These are phyloP conservation scores for Polydrusus tereticollis DNA, from an alignment of 2,888 invertebrate genomes.

Conservation along the genomic window DNA sequence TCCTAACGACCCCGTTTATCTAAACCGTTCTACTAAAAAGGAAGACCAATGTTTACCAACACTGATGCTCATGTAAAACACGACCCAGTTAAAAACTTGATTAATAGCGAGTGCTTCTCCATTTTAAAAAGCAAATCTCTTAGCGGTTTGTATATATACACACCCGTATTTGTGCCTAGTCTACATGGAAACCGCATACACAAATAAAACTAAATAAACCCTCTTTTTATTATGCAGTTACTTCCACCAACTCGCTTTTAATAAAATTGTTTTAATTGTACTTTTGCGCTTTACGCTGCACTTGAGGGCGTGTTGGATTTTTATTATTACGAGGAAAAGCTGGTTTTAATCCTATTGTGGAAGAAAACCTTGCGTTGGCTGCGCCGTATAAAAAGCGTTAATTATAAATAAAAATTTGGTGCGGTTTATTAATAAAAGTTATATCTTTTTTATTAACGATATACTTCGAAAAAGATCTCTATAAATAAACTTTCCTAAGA, in stretches of 20 bases:
- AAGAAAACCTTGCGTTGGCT: slow-evolving; percentile 15
- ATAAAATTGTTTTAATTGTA: slow-evolving; percentile 48
- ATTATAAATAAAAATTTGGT: slow-evolving; percentile 15
- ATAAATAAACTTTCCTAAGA: too few relatives aligned
- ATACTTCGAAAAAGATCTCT: too few relatives aligned
- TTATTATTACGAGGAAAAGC: slow-evolving; percentile 41
- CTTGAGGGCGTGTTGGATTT: slow-evolving; percentile 46
- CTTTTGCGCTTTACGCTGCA: slow-evolving; percentile 46
- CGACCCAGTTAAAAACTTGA: background rate
- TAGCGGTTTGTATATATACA: background rate
- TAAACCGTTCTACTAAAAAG: too few relatives aligned
- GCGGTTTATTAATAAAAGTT: background rate
- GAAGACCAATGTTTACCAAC: background rate
- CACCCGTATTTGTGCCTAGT: slow-evolving; percentile 26
- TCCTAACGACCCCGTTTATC: too few relatives aligned
- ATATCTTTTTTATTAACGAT: background rate
- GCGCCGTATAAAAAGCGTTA: slow-evolving; percentile 14
- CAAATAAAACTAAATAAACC: slow-evolving; percentile 44
- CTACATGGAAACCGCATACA: slow-evolving; percentile 36
- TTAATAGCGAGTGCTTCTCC: background rate
- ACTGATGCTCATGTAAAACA: background rate
- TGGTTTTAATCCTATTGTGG: slow-evolving; percentile 40
- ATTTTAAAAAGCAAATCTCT: background rate
- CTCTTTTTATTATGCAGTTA: slow-evolving; percentile 45
- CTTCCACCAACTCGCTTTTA: slow-evolving; percentile 45